Base-by-base conservation (phyloP, 2,797 vertebrate species). In the Pitangus sulphuratus region DNA sequence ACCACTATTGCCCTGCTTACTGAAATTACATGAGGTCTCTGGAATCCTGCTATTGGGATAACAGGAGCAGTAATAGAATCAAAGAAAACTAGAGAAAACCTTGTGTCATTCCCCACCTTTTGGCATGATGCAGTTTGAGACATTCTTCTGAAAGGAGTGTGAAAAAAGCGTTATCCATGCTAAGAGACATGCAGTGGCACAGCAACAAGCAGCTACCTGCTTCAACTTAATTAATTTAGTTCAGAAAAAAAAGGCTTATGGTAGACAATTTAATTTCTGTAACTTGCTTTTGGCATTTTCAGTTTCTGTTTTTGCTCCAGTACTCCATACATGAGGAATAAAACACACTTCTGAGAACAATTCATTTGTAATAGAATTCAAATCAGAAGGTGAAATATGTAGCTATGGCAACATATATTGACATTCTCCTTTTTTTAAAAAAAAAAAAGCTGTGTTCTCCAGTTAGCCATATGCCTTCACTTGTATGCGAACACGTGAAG, bases 401-500 rank as follows among this genome's bases (percentile, higher is more conserved):
- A 75, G 47, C n/a, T 61, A 51, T 65, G 35, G 15, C 22, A 65
- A 69, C 37, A 22, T 18, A 53, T 7, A 44, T 10, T 33, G 24
- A 39, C 39, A 48, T 42, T 70, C 12, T 48, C 11, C 6, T 10
- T 45, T 71, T 9, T 2, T 37, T 37, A 11, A 37, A 37, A 2
- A 11, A 37, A 37, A 2, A 14, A 62, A 57, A 48, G 8, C 24
- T 87, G 15, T 26, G 8, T 64, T 82, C 28, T 65, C 35, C 1
- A 30, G 33, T 25, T 21, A 51, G 39, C 17, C 0, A 0, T 57
- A 22, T 4, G 12, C 11, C 42, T 85, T 50, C 0, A 0, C 40
- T 51, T 8, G 1, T 30, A 18, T 8, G 2, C 48, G 37, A 26
- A 31, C 13, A 14, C 40, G 9, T 28, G 37, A 14, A 40, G 56